Conservation (phyloP, 1,140 invertebrate genomes). For the Rhyzopertha dominica region DNA sequence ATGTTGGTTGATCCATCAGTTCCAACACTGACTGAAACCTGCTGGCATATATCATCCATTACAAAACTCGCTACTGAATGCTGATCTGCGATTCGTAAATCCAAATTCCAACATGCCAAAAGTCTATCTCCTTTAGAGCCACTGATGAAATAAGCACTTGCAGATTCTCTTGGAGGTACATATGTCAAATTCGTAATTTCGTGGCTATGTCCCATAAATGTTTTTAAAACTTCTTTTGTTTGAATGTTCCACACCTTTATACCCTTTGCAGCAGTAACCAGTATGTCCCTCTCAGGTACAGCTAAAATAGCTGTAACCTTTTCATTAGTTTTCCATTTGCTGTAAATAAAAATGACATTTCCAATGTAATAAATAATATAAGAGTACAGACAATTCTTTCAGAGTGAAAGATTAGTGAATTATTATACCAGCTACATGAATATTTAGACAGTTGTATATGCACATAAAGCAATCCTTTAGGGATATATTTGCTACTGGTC, state of each 20-base stretch:
- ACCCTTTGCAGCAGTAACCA: constrained; percentile 60
- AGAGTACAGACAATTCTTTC: too few relatives aligned
- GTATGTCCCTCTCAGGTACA: constrained; percentile 54
- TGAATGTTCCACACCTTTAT: constrained; percentile 63
- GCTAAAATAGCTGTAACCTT: constrained; percentile 62
- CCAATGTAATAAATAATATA: too few relatives aligned
- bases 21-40: constrained; percentile 48
- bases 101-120: constrained; percentile 58
- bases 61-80: constrained; percentile 53
- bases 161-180: constrained; percentile 42
- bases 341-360: too few relatives aligned
- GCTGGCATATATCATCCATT: constrained; percentile 60
- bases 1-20: constrained; percentile 51
- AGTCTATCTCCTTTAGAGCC: constrained; percentile 54
- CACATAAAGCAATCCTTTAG: too few relatives aligned
- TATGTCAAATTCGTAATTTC: constrained; percentile 55
- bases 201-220: constrained; percentile 63
- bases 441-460: too few relatives aligned
- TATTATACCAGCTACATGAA: too few relatives aligned
- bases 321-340: constrained; percentile 59
- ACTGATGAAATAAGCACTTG: constrained; percentile 56
- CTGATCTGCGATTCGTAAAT: constrained; percentile 45
- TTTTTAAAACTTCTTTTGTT: constrained; percentile 54
- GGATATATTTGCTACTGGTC: too few relatives aligned
- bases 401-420: too few relatives aligned